A percentile compares a stretch with the other conserved stretches of the same genome.
phyloP scores from a whole-genome alignment of 2,888 invertebrate species.

The Odontomyia ornata region DNA sequence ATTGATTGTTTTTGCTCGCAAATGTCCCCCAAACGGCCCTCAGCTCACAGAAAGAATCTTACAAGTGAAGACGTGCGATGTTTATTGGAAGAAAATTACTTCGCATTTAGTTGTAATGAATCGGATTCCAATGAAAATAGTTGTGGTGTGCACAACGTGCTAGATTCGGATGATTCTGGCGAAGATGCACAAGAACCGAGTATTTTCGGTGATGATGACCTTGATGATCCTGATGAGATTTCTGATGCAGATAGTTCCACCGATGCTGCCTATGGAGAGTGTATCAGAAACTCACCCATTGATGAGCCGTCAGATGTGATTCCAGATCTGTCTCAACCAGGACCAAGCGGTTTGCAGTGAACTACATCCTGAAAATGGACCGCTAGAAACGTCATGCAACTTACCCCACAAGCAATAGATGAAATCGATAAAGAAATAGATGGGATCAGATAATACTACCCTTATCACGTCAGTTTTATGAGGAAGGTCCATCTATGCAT shows the following conservation, averaged over 20 bases:
- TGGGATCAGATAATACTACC: not conserved
- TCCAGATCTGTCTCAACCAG: conserved; percentile 1
- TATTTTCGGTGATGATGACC: not conserved
- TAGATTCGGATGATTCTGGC: not conserved
- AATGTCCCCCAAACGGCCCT: conserved; percentile 24
- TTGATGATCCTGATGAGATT: conserved; percentile 2
- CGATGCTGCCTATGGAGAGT: not conserved
- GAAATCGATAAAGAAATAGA: conserved; percentile 13
- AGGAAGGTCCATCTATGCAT: not conserved
- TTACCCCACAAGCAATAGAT: conserved; percentile 5
- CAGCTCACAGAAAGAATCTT: conserved; percentile 4
- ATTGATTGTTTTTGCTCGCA: conserved; percentile 1
- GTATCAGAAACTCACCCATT: not conserved
- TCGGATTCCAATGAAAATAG: not conserved
- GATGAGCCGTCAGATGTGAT: not conserved
- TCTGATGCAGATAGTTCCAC: not conserved
- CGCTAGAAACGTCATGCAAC: not conserved
- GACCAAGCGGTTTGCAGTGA: conserved; percentile 8
- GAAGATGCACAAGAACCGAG: not conserved
- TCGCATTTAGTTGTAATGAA: not conserved
- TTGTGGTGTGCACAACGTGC: not conserved
- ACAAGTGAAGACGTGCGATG: not conserved
- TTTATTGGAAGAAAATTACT: conserved; percentile 2
- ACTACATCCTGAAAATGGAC: conserved; percentile 3
- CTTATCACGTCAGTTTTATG: conserved; percentile 3